phyloP scores from a whole-genome alignment of 1,140 invertebrate species.

The Meloidogyne chitwoodi region DNA sequence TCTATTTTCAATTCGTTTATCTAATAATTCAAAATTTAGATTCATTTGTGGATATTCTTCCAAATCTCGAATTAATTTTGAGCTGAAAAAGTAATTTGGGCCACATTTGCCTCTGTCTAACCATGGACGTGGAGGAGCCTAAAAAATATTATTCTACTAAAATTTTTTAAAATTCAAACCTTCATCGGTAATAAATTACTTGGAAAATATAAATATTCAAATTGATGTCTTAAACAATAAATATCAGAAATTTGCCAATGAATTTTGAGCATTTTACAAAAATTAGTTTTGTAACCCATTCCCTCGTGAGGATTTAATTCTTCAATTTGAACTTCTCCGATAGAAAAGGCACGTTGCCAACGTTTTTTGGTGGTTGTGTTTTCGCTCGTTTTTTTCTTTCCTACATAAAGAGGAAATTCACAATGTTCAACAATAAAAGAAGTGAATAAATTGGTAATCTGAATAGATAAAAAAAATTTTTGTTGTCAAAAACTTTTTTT shows the following conservation, averaged over 20 bases:
- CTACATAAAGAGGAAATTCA: not conserved
- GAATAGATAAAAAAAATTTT: not conserved
- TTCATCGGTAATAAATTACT: conserved; percentile 34
- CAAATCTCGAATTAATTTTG: conserved; percentile 27
- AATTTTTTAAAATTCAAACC: conserved; percentile 9
- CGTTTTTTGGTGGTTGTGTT: not conserved
- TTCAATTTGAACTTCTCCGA: not conserved
- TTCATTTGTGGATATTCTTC: conserved; percentile 28
- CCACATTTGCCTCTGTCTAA: conserved; percentile 38
- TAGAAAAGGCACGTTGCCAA: conserved; percentile 4
- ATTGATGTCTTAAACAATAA: conserved; percentile 34
- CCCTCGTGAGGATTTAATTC: conserved; percentile 1
- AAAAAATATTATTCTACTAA: conserved; percentile 2
- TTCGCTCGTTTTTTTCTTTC: not conserved
- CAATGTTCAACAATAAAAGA: not conserved
- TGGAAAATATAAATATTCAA: conserved; percentile 36
- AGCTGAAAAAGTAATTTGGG: conserved; percentile 28
- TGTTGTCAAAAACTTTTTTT: not conserved
- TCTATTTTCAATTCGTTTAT: not conserved
- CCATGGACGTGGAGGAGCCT: conserved; percentile 45
- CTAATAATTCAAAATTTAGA: conserved; percentile 21
- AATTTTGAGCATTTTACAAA: conserved; percentile 34
- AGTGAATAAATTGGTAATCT: conserved; percentile 8
- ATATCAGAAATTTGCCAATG: conserved; percentile 7
- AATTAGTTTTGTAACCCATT: conserved; percentile 3